phyloP scores from a whole-genome alignment of 2,113 vertebrate species.

The Castor canadensis region DNA sequence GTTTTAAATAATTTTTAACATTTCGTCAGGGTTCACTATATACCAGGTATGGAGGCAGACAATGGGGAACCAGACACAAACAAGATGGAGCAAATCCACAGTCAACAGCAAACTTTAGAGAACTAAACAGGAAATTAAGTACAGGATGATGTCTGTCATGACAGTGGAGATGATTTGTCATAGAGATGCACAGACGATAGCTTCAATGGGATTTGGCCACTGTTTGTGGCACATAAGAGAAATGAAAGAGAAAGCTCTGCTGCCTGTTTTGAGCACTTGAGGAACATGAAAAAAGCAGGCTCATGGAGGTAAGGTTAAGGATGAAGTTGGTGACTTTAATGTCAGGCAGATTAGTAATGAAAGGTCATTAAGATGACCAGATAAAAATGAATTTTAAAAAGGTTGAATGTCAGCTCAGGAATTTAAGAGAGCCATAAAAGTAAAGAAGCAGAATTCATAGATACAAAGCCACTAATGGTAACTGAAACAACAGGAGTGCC shows the following conservation, averaged over 20 bases:
- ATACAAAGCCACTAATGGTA: background rate
- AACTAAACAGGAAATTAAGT: background rate
- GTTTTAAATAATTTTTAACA: background rate
- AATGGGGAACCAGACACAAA: background rate
- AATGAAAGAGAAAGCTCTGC: background rate
- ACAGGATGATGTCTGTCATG: background rate
- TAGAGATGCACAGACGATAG: background rate
- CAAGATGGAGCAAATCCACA: background rate
- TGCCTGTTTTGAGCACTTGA: background rate
- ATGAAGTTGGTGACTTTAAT: background rate
- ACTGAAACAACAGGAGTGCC: background rate
- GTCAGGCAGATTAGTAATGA: background rate
- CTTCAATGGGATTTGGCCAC: background rate
- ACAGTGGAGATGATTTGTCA: background rate
- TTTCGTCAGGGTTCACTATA: background rate
- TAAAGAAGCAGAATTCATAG: background rate
- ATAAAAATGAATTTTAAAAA: background rate
- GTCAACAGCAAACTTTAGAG: background rate
- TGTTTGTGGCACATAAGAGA: background rate
- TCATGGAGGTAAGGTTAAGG: background rate
- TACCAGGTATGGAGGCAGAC: background rate
- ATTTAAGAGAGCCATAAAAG: background rate
- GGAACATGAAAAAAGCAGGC: too few species aligned
- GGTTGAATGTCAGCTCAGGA: background rate
- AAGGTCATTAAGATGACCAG: background rate